Evolutionary conservation across 2,113 vertebrate genomes (phyloP), one percentile per base, ranked within the genome.

Genomic region (Podarcis muralis): DNA sequence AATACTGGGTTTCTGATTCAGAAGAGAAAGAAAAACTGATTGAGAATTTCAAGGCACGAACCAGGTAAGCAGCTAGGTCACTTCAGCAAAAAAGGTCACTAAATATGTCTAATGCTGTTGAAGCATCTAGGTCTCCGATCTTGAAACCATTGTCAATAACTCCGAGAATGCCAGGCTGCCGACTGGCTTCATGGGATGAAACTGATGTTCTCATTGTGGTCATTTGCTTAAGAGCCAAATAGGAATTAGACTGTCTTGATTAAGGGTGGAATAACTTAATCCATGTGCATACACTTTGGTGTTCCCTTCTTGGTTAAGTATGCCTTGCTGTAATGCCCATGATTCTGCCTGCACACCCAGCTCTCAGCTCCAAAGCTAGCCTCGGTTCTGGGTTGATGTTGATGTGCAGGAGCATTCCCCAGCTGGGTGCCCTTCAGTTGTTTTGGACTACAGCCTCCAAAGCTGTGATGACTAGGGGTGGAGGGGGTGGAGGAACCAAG

Each of bases 1-100:
- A 97, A 68, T 97, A 97, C 93, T 99, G 98, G 98, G 96, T 99
- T 79, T 97, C 96, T 18, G 95, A 96, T 0, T 96, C 69, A 6
- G 84, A 65, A 22, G 96, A 96, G 84, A 99, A 99, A 94, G 95
- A 97, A 83, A 87, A 92, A 3, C 88, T 99, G 32, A 97, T 99
- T 78, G 68, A 93, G 57, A 91, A 88, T 84, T 99, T 99, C 95
- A 99, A 96, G 94, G 97, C 96, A 0, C 96, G 94, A 92, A 98
- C 94, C 13, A 96, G 98, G 98, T 98, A 94, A 87, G 95, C 48
- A 81, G 0, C 0, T 0, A 43, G 81, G 43, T 43, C 4, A 0
- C 75, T 48, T 30, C 32, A 40, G 22, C 20, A 48, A 53, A 2
- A 2, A 32, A 16, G 20, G 30, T 43, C 57, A 65, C 2, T 7